Base-by-base conservation (phyloP, 2,113 vertebrate genomes). In the Orientallactaga bullata region DNA sequence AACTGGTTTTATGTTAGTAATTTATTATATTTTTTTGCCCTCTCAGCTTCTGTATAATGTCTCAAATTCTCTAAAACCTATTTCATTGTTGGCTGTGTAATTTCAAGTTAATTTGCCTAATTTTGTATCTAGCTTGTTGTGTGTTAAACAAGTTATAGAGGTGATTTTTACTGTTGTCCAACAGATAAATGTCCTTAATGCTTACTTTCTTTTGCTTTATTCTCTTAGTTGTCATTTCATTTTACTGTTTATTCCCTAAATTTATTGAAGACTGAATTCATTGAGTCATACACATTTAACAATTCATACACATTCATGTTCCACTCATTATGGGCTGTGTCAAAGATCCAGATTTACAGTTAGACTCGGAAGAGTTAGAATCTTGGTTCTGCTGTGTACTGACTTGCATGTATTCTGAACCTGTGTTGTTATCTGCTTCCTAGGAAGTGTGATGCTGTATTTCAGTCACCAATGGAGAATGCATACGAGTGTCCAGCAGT, bases 1-100 rank as follows among this genome's bases (percentile, higher is more conserved):
- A 58, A 47, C 6, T 37, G 61, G 12, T 80, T 86, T 94, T 89
- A 28, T 13, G 66, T 73, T 81, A n/a, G 35, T 85, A 72, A 39
- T 86, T 96, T 83, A 63, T 69, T 42, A 90, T 47, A 8, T 18
- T 79, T 88, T 96, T 88, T 21, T 72, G 35, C 28, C 30, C 63
- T 74, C 23, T 63, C 69, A 32, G 18, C 37, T 76, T 77, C 85
- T 78, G 17, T 66, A 26, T 47, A 37, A n/a, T 93, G 35, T 83
- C 69, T 81, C 85, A 85, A 74, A 76, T 69, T 93, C 42, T 93
- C 61, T 88, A 72, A 39, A 55, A 73, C 8, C 32, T 85, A 7
- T 26, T 47, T 82, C 24, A 63, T 73, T 85, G 73, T 85, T 12
- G 83, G 55, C 55, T 55, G 55, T 17, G n/a, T 71, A 71, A 51